Conservation (phyloP, 2,797 vertebrate species). For the Carduelis carduelis region DNA sequence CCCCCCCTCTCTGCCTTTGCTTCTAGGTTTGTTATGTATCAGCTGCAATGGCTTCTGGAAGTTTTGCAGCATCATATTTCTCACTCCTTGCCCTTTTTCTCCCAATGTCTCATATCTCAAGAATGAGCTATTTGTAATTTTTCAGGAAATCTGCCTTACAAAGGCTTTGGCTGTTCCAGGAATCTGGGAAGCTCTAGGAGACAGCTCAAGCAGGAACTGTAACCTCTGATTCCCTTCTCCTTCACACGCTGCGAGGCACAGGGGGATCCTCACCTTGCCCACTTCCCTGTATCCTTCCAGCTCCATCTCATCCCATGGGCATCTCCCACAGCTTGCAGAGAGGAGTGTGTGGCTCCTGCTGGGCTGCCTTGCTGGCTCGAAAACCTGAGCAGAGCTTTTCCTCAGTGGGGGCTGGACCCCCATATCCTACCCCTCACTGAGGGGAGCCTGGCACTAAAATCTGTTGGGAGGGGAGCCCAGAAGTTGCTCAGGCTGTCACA, state of each 20-base stretch:
- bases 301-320: background rate
- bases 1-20: background rate
- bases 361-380: background rate
- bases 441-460: background rate
- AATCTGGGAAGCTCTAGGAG: background rate
- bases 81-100: background rate
- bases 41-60: background rate
- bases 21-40: background rate
- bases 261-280: background rate
- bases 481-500: background rate
- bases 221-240: background rate
- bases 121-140: background rate
- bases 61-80: background rate
- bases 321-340: background rate
- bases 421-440: rapidly evolving
- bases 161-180: background rate
- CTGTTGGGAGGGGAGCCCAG: background rate
- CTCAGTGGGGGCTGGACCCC: rapidly evolving
- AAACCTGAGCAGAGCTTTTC: background rate
- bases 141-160: background rate
- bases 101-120: background rate
- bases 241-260: rapidly evolving
- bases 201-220: background rate
- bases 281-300: background rate
- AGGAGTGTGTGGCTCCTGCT: rapidly evolving